These are phyloP conservation scores for Dendrolimus kikuchii DNA, from an alignment of 1,140 invertebrate species.

Conservation along the genomic window DNA sequence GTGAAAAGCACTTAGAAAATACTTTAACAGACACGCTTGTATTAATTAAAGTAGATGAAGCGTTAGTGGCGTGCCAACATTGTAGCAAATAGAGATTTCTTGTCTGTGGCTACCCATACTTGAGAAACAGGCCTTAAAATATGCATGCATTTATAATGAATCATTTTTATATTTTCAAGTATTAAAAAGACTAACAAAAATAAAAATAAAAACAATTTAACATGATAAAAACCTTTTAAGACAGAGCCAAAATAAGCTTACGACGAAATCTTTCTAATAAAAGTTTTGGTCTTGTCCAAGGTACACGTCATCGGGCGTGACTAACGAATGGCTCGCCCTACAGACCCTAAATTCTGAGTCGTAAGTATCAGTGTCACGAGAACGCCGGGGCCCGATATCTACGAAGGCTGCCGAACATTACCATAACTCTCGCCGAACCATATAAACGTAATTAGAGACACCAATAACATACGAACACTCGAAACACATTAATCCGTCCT, in stretches of 20 bases:
- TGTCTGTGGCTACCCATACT: too few species aligned
- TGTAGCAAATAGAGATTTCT: too few species aligned
- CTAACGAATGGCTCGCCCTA: constrained; percentile 71
- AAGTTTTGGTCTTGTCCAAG: constrained; percentile 71
- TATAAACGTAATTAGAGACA: constrained; percentile 62
- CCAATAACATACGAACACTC: constrained; percentile 56
- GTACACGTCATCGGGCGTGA: constrained; percentile 70
- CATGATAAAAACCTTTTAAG: constrained; percentile 40
- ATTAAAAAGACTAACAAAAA: too few species aligned
- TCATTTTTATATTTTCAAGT: too few species aligned
- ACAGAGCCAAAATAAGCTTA: constrained; percentile 41
- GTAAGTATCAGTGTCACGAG: constrained; percentile 66
- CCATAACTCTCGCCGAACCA: constrained; percentile 58
- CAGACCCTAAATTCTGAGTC: constrained; percentile 70
- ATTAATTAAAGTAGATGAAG: too few species aligned
- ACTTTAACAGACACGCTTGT: too few species aligned
- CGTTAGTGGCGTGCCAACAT: too few species aligned
- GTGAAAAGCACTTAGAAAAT: too few species aligned
- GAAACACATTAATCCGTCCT: constrained; percentile 58
- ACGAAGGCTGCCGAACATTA: constrained; percentile 60
- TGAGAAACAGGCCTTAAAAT: too few species aligned
- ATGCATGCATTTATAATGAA: too few species aligned
- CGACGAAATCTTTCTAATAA: constrained; percentile 60
- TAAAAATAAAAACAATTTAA: too few species aligned
- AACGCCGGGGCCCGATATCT: constrained; percentile 37